phyloP scores from a whole-genome alignment of 2,797 vertebrate species.

The Rhodeus uyekii region DNA sequence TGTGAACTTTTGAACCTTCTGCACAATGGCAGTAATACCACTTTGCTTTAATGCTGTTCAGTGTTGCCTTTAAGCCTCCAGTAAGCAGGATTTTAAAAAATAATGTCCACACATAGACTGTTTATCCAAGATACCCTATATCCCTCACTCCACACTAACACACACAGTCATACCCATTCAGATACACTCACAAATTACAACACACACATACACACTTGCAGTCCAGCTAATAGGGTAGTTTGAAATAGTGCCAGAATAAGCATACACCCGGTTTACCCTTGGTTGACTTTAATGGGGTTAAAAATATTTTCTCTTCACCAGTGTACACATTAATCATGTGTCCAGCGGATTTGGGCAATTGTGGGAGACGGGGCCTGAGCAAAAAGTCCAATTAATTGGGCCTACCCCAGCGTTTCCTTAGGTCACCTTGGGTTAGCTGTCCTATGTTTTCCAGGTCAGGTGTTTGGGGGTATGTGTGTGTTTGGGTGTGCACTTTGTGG shows the following conservation, averaged over 20 bases:
- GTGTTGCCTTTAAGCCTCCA: conserved; percentile 77
- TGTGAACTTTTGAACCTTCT: conserved; percentile 73
- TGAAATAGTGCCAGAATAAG: conserved; percentile 95
- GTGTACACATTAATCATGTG: conserved; percentile 94
- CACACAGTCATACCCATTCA: background rate
- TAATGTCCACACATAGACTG: conserved; percentile 93
- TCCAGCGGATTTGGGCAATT: conserved; percentile 95
- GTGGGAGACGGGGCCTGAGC: conserved; percentile 89
- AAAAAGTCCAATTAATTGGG: conserved; percentile 93
- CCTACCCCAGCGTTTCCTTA: conserved; percentile 78
- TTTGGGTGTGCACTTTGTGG: conserved; percentile 9
- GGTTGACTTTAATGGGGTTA: conserved; percentile 98
- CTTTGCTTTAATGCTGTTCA: conserved; percentile 73
- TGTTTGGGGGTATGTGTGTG: conserved; percentile 18
- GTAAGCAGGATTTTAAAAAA: conserved; percentile 85
- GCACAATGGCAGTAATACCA: conserved; percentile 69
- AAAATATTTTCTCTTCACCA: conserved; percentile 95
- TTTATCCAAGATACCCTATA: conserved; percentile 82
- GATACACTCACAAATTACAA: conserved; percentile 16
- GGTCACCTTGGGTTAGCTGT: conserved; percentile 86
- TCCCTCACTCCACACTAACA: conserved; percentile 62
- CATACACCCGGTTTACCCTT: conserved; percentile 95
- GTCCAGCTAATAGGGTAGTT: conserved; percentile 95
- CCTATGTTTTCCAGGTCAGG: conserved; percentile 86
- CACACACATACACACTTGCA: conserved; percentile 40